These are phyloP conservation scores for Tenthredo distinguenda DNA, from an alignment of 2,888 invertebrate genomes.

Conservation along the genomic window DNA sequence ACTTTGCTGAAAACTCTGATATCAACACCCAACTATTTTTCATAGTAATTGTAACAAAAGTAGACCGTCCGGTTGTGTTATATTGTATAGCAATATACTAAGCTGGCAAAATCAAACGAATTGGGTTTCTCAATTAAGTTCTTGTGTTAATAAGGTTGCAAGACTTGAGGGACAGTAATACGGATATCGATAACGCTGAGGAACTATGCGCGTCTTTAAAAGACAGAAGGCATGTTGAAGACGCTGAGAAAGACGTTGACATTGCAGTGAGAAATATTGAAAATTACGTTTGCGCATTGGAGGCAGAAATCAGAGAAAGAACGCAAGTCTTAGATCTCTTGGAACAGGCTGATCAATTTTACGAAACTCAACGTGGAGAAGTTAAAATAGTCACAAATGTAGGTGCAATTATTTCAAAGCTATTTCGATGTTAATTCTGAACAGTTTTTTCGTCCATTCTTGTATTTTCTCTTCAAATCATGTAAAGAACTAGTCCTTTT, in stretches of 20 bases:
- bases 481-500: neutral
- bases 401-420: conserved; percentile 77
- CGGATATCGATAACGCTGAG: conserved; percentile 88
- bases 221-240: conserved; percentile 92
- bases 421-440: neutral
- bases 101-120: neutral
- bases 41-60: neutral
- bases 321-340: conserved; percentile 88
- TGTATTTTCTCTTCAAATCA: neutral
- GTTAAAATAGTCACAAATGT: conserved; percentile 98
- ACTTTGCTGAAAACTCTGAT: too few relatives aligned
- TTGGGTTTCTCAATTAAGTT: conserved; percentile 14
- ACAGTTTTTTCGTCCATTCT: neutral
- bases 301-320: conserved; percentile 90
- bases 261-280: conserved; percentile 90
- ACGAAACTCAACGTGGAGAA: conserved; percentile 94
- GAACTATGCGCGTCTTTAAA: conserved; percentile 89
- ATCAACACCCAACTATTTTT: neutral
- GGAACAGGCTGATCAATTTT: conserved; percentile 91
- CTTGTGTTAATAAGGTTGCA: conserved; percentile 63
- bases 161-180: conserved; percentile 83
- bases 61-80: neutral
- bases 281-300: conserved; percentile 88
- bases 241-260: conserved; percentile 93
- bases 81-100: neutral